Base-by-base conservation (phyloP, 2,797 vertebrate genomes). In the Myotis vivesi region DNA sequence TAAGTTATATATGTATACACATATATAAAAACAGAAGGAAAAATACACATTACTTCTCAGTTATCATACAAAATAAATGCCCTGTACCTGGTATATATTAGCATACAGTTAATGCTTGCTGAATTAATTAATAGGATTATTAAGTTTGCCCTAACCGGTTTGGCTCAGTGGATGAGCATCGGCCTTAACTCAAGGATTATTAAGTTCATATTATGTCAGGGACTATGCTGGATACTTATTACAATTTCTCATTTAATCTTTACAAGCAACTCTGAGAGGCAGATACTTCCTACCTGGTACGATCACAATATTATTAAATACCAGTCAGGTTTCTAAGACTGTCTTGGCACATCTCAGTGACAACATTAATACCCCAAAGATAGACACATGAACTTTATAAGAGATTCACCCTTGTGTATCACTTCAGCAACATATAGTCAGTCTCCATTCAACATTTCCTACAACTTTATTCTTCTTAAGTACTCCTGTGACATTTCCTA, bases 41-140 rank as follows among this genome's bases (percentile, higher is more conserved):
- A 71, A 77, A 77, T 23, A 20, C 0, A 38, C 25, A 55, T 16
- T 72, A 38, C 41, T 53, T 81, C 77, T 85, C 49, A 72, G 55
- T 80, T 86, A 36, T 10, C 59, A 30, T 28, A 64, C 17, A 82
- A 89, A 94, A 76, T 64, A 69, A 72, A 33, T 44, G 36, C 8
- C 44, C 51, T 68, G 4, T 49, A 83, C 82, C 33, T 89, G 19
- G 20, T 25, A 96, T 17, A 28, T n/a, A 62, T 90, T 4, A 94
- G 30, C 4, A 82, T n/a, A 89, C 4, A 89, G 12, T 68, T 84
- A 73, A 82, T 77, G 16, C 17, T 73, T 93, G 6, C 33, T 80
- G 30, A 93, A 80, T 86, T 84, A 89, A 89, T 94, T 85, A 92
- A 59, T 8, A 82, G 8, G 15, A 46, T 77, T 91, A 86, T 72